A percentile compares a stretch with the other conserved stretches of the same genome.
phyloP scores from a whole-genome alignment of 2,113 vertebrate genomes.

The Hemiprocne comata region DNA sequence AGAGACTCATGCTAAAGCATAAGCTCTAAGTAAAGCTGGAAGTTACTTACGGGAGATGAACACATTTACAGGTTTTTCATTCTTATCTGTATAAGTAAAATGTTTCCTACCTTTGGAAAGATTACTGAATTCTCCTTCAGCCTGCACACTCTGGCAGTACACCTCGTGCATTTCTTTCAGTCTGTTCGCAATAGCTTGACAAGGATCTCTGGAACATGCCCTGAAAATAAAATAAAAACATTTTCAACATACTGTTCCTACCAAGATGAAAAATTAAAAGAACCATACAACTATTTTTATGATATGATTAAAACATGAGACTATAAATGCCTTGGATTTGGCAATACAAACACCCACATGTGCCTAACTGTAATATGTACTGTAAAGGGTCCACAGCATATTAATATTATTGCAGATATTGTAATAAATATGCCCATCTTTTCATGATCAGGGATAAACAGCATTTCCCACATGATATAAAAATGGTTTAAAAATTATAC shows the following conservation, averaged over 20 bases:
- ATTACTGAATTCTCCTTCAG: slow-evolving; percentile 67
- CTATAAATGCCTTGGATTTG: background rate
- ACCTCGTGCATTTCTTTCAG: slow-evolving; percentile 88
- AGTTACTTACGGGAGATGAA: background rate
- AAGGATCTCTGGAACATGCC: slow-evolving; percentile 88
- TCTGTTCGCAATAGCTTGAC: slow-evolving; percentile 82
- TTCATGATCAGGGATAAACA: background rate
- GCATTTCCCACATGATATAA: background rate
- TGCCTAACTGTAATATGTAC: background rate
- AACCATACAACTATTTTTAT: background rate
- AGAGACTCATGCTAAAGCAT: background rate
- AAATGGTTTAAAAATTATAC: background rate
- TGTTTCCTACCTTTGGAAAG: slow-evolving; percentile 80
- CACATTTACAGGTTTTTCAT: background rate
- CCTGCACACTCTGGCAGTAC: slow-evolving; percentile 79
- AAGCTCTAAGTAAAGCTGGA: background rate
- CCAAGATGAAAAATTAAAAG: background rate
- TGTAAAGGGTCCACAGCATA: background rate
- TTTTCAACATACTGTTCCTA: background rate
- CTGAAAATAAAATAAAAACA: slow-evolving; percentile 67
- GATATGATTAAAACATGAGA: background rate
- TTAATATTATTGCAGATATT: fast-evolving
- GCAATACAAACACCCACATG: background rate
- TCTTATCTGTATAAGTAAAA: background rate
- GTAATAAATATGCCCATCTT: background rate